These are phyloP conservation scores for Palythoa grandiflora DNA, from an alignment of 92 coral and sea anemone genomes.

Conservation along the genomic window DNA sequence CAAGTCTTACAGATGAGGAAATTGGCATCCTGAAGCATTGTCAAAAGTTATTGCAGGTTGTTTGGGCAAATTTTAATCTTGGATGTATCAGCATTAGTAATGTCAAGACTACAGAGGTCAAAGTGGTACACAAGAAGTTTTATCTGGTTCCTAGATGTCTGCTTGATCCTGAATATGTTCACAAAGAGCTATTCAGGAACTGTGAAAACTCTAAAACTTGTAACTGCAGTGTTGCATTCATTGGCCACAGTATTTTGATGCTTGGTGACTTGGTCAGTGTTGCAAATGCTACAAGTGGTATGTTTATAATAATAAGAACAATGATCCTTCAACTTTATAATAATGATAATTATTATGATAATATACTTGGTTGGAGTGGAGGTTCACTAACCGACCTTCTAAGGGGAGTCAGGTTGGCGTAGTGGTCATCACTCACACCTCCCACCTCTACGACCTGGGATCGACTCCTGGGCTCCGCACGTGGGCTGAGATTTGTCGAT, in stretches of 20 bases:
- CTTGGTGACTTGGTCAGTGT: neutral
- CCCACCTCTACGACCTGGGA: too few relatives aligned
- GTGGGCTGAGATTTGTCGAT: too few relatives aligned
- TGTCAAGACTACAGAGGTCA: neutral
- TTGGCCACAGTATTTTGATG: constrained; percentile 17
- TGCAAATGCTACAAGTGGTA: neutral
- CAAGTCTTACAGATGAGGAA: constrained; percentile 55
- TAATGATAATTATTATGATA: too few relatives aligned
- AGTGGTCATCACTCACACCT: too few relatives aligned
- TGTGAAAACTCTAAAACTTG: neutral
- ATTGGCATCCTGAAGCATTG: constrained; percentile 46
- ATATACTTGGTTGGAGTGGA: too few relatives aligned
- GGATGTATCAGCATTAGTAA: constrained; percentile 38
- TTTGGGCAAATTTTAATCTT: constrained; percentile 45
- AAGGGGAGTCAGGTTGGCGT: too few relatives aligned
- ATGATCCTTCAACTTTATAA: too few relatives aligned
- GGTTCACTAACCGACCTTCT: too few relatives aligned
- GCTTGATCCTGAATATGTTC: constrained; percentile 19
- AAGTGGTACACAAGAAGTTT: constrained; percentile 12
- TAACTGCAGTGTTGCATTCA: neutral
- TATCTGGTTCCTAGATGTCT: constrained; percentile 50
- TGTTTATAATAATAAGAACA: neutral
- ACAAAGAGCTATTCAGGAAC: neutral
- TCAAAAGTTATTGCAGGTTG: constrained; percentile 50
- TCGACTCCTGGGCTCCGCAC: too few relatives aligned